A percentile compares a stretch with the other conserved stretches of the same genome.
These are phyloP conservation scores for Myripristis jacobus DNA, from an alignment of 2,797 vertebrate genomes.

Conservation along the genomic window DNA sequence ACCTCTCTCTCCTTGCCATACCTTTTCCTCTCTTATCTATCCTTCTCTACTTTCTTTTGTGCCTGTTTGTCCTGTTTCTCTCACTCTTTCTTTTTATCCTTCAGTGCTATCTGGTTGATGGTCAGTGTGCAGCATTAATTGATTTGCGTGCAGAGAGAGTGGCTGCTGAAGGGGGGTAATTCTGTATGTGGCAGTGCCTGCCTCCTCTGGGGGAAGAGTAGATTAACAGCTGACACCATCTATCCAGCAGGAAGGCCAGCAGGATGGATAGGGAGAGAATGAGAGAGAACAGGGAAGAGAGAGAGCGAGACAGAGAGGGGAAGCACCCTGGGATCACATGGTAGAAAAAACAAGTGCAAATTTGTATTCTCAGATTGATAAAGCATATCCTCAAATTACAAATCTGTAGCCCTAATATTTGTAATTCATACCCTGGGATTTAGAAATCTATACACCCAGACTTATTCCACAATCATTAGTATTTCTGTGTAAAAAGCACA, in stretches of 20 bases:
- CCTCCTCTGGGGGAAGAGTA: conserved; percentile 68
- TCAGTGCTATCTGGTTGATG: conserved; percentile 55
- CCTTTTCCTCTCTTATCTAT: conserved; percentile 5
- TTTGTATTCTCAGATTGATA: no score
- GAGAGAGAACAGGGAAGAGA: conserved; percentile 17
- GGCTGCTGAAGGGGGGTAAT: conserved; percentile 61
- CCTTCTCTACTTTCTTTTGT: no score
- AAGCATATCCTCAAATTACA: no score
- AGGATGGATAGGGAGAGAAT: conserved; percentile 9
- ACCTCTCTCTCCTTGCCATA: neutral
- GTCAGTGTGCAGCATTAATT: conserved; percentile 67
- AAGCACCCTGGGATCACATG: no score
- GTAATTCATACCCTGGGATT: no score
- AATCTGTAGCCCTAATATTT: no score
- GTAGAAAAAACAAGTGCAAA: no score
- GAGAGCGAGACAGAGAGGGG: conserved; percentile 5
- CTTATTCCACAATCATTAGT: no score
- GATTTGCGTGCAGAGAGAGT: conserved; percentile 64
- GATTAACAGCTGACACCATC: conserved; percentile 77
- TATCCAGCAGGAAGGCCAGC: conserved; percentile 52
- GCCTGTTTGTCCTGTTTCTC: conserved; percentile 20
- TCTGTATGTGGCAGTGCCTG: conserved; percentile 59
- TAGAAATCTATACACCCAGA: no score
- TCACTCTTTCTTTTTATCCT: conserved; percentile 9
- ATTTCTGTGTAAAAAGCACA: no score